A percentile compares a stretch with the other conserved stretches of the same genome.
Evolutionary conservation across 2,888 invertebrate species (phyloP).

Genomic region (Ornithoptera alexandrae): DNA sequence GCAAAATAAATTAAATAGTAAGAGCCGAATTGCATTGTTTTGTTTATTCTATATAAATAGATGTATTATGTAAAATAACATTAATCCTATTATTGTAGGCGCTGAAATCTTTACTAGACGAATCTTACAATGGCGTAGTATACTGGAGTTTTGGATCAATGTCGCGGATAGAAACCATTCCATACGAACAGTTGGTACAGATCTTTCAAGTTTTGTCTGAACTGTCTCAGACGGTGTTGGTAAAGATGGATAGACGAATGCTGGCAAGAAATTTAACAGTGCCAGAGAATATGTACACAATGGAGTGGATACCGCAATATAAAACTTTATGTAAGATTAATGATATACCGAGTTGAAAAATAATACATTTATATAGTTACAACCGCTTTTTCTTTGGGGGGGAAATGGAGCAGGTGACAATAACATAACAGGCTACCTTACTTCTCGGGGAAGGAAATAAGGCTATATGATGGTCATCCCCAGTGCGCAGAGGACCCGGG

Average conservation of each 20-base stretch:
- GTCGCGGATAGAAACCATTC: conserved; percentile 77
- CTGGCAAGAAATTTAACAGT: conserved; percentile 70
- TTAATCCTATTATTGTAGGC: conserved; percentile 48
- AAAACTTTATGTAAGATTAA: conserved; percentile 73
- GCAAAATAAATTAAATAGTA: conserved; percentile 48
- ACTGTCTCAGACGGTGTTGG: conserved; percentile 76
- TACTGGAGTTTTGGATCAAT: conserved; percentile 82
- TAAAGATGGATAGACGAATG: conserved; percentile 74
- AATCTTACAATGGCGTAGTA: conserved; percentile 73
- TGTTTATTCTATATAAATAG: conserved; percentile 22
- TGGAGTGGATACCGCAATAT: conserved; percentile 79
- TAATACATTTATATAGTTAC: too few species aligned
- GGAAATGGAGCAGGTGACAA: too few species aligned
- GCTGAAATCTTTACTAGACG: conserved; percentile 65
- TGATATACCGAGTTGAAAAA: not conserved
- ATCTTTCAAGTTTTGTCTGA: conserved; percentile 75
- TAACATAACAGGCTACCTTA: too few species aligned
- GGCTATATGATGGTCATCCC: too few species aligned
- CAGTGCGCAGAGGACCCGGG: too few species aligned
- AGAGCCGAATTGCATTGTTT: conserved; percentile 47
- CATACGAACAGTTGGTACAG: conserved; percentile 62
- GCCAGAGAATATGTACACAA: conserved; percentile 71
- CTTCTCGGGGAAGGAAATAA: too few species aligned
- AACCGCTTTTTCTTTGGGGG: too few species aligned
- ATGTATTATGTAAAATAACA: too few species aligned